A percentile compares a stretch with the other conserved stretches of the same genome.
Evolutionary conservation across 2,888 invertebrate species (phyloP).

Genomic region (Chesias legatella): DNA sequence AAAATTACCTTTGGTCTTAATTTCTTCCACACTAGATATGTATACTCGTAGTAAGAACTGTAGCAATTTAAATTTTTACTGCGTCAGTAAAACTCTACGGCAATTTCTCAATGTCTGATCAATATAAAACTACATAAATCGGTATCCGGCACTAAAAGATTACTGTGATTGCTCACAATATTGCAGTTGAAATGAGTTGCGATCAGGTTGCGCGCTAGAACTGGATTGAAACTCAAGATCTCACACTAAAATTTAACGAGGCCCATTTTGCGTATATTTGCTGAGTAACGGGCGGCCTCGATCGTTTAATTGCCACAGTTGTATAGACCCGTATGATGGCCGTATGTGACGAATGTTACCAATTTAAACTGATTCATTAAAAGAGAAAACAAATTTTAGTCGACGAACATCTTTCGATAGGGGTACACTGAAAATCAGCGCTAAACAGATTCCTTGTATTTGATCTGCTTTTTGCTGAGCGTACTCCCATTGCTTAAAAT

Average conservation of each 20-base stretch:
- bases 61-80: slow-evolving; percentile 5
- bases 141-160: slow-evolving; percentile 23
- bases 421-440: too few relatives aligned
- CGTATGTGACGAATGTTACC: slow-evolving; percentile 1
- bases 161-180: slow-evolving; percentile 31
- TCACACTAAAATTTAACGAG: slow-evolving; percentile 40
- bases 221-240: slow-evolving; percentile 32
- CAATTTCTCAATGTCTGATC: slow-evolving; percentile 27
- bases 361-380: slow-evolving; percentile 2
- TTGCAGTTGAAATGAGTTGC: slow-evolving; percentile 27
- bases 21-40: slow-evolving; percentile 16
- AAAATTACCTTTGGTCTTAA: slow-evolving; percentile 8
- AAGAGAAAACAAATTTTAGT: too few relatives aligned
- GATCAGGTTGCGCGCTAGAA: slow-evolving; percentile 20
- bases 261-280: slow-evolving; percentile 39
- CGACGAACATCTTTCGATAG: too few relatives aligned
- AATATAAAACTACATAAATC: slow-evolving; percentile 19
- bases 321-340: slow-evolving; percentile 9
- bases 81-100: slow-evolving; percentile 16
- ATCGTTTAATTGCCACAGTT: slow-evolving; percentile 47
- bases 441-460: too few relatives aligned
- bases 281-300: slow-evolving; percentile 45
- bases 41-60: too few relatives aligned
- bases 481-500: too few relatives aligned
- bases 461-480: too few relatives aligned